Percentiles rank a stretch among this genome's conserved stretches.
phyloP scores from a whole-genome alignment of 2,113 vertebrate genomes.

The Mustela lutreola region DNA sequence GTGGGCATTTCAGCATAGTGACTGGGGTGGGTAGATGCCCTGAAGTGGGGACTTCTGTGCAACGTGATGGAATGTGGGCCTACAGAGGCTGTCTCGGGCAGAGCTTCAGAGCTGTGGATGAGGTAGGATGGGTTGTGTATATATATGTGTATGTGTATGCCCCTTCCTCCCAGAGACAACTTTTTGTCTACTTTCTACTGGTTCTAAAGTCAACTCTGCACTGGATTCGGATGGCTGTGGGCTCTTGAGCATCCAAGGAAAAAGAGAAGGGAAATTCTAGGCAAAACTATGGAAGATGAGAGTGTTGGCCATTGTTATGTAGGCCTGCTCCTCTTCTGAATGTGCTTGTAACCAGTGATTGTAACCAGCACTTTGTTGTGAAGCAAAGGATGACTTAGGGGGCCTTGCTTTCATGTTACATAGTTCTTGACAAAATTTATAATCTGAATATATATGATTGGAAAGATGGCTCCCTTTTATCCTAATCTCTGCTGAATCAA shows the following conservation, averaged over 20 bases:
- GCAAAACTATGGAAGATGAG: not conserved
- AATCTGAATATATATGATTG: not conserved
- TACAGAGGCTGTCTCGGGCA: not conserved
- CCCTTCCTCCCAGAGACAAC: not conserved
- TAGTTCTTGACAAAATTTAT: not conserved
- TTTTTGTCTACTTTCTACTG: not conserved
- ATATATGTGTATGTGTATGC: too few species aligned
- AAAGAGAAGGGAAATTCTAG: not conserved
- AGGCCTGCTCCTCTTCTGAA: not conserved
- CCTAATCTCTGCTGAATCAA: not conserved
- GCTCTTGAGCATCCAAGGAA: not conserved
- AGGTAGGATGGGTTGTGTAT: not conserved
- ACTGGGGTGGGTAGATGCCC: not conserved
- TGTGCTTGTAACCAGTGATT: not conserved
- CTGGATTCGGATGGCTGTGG: not conserved
- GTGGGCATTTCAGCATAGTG: not conserved
- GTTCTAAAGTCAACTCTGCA: not conserved
- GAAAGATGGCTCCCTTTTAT: not conserved
- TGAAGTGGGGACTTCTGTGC: not conserved
- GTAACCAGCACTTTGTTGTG: not conserved
- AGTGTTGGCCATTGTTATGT: not conserved
- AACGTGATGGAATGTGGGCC: not conserved
- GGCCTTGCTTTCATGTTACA: not conserved
- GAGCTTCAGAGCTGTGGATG: not conserved
- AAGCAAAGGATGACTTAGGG: slow-evolving; percentile 25